A percentile compares a stretch with the other conserved stretches of the same genome.
These are phyloP conservation scores for Theonella swinhoei DNA, from an alignment of 37 sponge, comb jelly and placozoan genomes.

Conservation along the genomic window DNA sequence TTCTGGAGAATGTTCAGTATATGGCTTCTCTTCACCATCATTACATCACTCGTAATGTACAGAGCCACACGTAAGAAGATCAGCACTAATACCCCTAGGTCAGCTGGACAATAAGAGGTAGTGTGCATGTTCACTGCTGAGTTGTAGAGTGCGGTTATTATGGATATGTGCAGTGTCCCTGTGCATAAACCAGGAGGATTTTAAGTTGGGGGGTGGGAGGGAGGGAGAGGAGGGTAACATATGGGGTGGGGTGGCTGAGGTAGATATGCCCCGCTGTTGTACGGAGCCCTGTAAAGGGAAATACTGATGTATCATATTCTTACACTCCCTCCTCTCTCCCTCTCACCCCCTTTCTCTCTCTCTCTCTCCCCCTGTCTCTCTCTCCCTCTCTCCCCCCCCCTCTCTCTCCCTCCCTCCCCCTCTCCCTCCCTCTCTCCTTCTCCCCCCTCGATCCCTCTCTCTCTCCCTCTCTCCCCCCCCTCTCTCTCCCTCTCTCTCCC, in stretches of 20 bases:
- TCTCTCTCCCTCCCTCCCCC: too few relatives aligned
- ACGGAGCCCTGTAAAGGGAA: too few relatives aligned
- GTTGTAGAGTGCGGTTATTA: not conserved
- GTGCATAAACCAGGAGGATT: not conserved
- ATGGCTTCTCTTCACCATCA: conserved; percentile 85
- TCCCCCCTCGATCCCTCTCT: too few relatives aligned
- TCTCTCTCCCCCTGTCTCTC: too few relatives aligned
- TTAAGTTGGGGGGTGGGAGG: too few relatives aligned
- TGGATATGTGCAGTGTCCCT: not conserved
- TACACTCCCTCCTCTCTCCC: not conserved
- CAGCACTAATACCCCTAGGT: conserved; percentile 83
- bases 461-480: too few relatives aligned
- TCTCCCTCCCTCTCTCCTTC: too few relatives aligned
- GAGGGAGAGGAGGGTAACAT: not conserved
- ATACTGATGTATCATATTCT: too few relatives aligned
- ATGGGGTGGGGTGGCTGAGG: not conserved
- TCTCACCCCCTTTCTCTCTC: too few relatives aligned
- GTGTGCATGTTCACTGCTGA: not conserved
- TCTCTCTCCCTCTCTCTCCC: too few relatives aligned
- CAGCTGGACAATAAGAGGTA: too few relatives aligned
- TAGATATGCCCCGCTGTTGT: too few relatives aligned
- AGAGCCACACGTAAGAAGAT: conserved; percentile 79
- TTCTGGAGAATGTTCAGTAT: conserved; percentile 87
- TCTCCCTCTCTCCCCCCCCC: not conserved
- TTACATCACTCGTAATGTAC: conserved; percentile 79